Evolutionary conservation across 2,888 invertebrate species (phyloP).

Genomic region (Ectemnius lituratus): DNA sequence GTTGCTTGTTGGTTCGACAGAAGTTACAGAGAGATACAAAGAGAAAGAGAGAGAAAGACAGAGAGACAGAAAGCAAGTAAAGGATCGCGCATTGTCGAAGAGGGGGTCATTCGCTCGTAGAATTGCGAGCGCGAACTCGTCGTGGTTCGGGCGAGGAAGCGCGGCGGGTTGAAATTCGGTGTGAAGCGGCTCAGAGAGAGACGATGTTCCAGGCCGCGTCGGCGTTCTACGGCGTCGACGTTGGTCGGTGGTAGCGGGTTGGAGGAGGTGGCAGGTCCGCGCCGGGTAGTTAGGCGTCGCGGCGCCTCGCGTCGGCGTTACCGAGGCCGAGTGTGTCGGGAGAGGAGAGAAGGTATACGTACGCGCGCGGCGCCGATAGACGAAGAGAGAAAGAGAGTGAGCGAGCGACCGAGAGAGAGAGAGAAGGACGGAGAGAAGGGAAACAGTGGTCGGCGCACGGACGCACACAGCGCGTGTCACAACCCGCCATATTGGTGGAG

Average conservation of each 20-base stretch:
- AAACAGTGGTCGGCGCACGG: conserved; percentile 65
- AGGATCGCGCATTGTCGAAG: conserved; percentile 12
- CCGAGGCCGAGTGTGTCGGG: conserved; percentile 47
- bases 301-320: conserved; percentile 73
- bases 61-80: too few relatives aligned
- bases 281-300: conserved; percentile 70
- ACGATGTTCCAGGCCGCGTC: conserved; percentile 46
- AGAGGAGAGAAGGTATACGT: too few relatives aligned
- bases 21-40: too few relatives aligned
- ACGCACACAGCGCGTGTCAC: conserved; percentile 61
- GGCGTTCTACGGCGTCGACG: conserved; percentile 42
- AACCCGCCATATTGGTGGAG: conserved; percentile 71
- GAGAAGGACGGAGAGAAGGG: conserved; percentile 36
- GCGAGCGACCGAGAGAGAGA: background rate
- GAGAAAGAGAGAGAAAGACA: too few relatives aligned
- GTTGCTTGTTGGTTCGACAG: too few relatives aligned
- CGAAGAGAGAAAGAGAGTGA: background rate
- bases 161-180: too few relatives aligned
- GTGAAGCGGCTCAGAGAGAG: conserved; percentile 28
- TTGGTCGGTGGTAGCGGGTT: conserved; percentile 47
- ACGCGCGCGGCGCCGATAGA: conserved; percentile 8
- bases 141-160: background rate
- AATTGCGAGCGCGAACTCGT: conserved; percentile 32
- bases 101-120: conserved; percentile 56
- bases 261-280: conserved; percentile 36